Evolutionary conservation across 2,888 invertebrate species (phyloP), one percentile per base, ranked within the genome.

Genomic region (Phoronis australis): DNA sequence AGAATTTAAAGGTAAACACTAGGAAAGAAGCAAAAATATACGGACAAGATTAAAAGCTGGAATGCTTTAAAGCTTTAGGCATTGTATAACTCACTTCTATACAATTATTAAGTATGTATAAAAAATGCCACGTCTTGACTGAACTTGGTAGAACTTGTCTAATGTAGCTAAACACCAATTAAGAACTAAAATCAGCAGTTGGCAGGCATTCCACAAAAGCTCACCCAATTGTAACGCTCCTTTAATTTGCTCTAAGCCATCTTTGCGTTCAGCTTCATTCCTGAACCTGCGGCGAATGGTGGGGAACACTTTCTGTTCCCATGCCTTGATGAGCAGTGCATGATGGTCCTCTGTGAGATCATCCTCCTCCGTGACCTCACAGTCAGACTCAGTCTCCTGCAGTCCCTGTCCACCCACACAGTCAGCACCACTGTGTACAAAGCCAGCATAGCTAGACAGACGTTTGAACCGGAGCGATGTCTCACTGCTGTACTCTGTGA

Each of bases 291-390:
- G 51, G 9, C 75, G 51, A 42, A 77, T 76, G 37, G 72, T 66
- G 24, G 77, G 75, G 56, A 75, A 75, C 25, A 77, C 76, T 50
- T 73, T 71, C 57, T 72, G 72, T 55, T 77, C 77, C 77, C 77
- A 77, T 2, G 76, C 74, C 54, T 72, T 75, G 27, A 76, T 75
- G 1, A 77, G 65, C 38, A 76, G 61, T 1, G 71, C 69, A 48
- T 76, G 70, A 56, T 76, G 69, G 48, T 76, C 76, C 54, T 76
- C 73, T 12, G 61, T 56, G 2, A 57, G 56, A 18, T 64, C 55
- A 23, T 71, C 72, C n/a, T 72, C 73, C 27, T 68, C 71, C 27
- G 60, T 60, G 41, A 75, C 75, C 38, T 71, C 69, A 15, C 57
- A 41, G 37, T 68, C 68, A 3, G 72, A 72, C 25, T 70, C 65